Evolutionary conservation across 2,113 vertebrate genomes (phyloP).

Genomic region (Emberiza fucata): DNA sequence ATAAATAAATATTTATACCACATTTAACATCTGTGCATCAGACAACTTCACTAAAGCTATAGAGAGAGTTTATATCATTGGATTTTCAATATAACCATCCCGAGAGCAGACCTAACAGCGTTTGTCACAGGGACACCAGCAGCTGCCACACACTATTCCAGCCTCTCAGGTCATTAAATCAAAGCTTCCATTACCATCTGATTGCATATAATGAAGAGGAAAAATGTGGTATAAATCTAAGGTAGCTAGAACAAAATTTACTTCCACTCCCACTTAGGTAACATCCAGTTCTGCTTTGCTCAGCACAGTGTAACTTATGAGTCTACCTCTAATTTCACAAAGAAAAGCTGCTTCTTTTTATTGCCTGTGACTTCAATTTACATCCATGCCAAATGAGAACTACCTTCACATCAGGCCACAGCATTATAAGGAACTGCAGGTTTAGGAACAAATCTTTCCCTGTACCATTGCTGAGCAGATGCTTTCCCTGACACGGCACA

Average conservation of each 20-base stretch:
- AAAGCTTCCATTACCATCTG: background rate
- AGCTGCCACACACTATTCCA: background rate
- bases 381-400: background rate
- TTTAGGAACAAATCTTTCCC: background rate
- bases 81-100: background rate
- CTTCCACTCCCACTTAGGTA: background rate
- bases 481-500: background rate
- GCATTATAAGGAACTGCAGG: background rate
- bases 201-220: background rate
- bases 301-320: slow-evolving; percentile 17
- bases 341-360: slow-evolving; percentile 38
- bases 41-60: background rate
- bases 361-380: background rate
- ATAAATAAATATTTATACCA: slow-evolving; percentile 59
- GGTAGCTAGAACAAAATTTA: background rate
- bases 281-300: slow-evolving; percentile 17
- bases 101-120: background rate
- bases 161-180: background rate
- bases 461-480: background rate
- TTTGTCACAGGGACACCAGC: background rate
- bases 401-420: background rate
- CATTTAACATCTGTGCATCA: slow-evolving; percentile 35
- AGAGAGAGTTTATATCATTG: background rate
- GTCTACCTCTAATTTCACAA: background rate
- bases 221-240: slow-evolving; percentile 52